These are phyloP conservation scores for Sebastiscus tertius DNA, from an alignment of 2,797 vertebrate genomes.

Conservation along the genomic window DNA sequence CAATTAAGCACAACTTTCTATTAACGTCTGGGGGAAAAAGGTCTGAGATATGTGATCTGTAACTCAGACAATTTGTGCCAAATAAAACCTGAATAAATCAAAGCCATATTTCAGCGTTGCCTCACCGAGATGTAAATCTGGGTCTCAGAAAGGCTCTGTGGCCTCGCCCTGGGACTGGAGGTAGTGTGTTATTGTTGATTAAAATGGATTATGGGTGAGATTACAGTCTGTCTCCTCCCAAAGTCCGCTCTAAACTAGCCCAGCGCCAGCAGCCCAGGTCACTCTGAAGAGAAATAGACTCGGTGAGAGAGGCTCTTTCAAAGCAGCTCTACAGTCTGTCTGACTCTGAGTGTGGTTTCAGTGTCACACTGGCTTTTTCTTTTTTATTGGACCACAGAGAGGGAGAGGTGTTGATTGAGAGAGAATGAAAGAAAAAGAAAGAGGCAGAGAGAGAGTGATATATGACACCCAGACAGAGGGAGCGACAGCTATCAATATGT, in stretches of 20 bases:
- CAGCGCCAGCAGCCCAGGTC: constrained; percentile 64
- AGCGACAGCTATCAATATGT: constrained; percentile 16
- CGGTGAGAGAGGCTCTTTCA: constrained; percentile 69
- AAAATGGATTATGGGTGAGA: constrained; percentile 83
- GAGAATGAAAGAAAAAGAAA: not conserved
- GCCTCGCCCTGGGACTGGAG: constrained; percentile 75
- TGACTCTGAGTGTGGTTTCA: constrained; percentile 59
- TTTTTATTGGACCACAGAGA: constrained; percentile 59
- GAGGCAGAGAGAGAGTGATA: constrained; percentile 1
- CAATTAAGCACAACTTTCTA: constrained; percentile 69
- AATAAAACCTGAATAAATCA: constrained; percentile 85
- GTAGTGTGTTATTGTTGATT: constrained; percentile 84
- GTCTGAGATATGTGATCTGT: constrained; percentile 71
- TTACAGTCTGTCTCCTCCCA: constrained; percentile 80
- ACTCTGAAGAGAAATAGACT: constrained; percentile 64
- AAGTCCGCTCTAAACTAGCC: constrained; percentile 73
- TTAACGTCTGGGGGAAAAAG: constrained; percentile 59
- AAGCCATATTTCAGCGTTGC: constrained; percentile 81
- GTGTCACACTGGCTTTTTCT: constrained; percentile 66
- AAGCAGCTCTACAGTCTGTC: constrained; percentile 56
- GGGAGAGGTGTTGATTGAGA: constrained; percentile 45
- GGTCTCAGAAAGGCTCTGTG: constrained; percentile 69
- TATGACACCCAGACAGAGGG: constrained; percentile 8
- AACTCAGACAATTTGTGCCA: constrained; percentile 80
- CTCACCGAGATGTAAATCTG: constrained; percentile 80